Evolutionary conservation across 2,888 invertebrate genomes (phyloP), one percentile per base, ranked within the genome.

Genomic region (Emmelina monodactyla): DNA sequence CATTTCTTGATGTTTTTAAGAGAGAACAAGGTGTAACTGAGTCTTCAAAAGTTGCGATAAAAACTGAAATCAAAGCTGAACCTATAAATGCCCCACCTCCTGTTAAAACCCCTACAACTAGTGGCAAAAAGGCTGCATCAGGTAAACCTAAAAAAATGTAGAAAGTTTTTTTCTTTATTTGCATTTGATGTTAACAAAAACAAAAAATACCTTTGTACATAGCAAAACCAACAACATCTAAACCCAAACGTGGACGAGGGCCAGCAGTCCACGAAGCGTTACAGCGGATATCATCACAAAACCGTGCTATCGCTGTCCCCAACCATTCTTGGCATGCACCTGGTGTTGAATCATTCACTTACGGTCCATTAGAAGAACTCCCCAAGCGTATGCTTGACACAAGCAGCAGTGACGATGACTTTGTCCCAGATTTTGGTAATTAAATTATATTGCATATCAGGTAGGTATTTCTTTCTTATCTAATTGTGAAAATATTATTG

Each of bases 191-290:
- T n/a, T n/a, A n/a, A n/a, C n/a, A n/a, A n/a, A n/a, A n/a, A n/a
- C n/a, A n/a, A n/a, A n/a, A n/a, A n/a, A n/a, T n/a, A n/a, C n/a
- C n/a, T n/a, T n/a, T n/a, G n/a, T n/a, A n/a, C n/a, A n/a, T n/a
- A 67, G 65, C 50, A n/a, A 69, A 67, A 49, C 45, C 58, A 30
- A 43, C 55, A 14, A 46, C 55, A 40, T 37, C 65, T 3, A 76
- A 70, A 44, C 45, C 60, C 7, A 62, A 67, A 2, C 64, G 69
- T 6, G 81, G 81, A 4, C 58, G 81, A 1, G 81, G 81, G 9
- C 81, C 81, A 0, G 70, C 81, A 7, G 62, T 82, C 15, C 84
- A 85, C 45, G 84, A 85, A 53, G 80, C 83, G 0, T 50, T 84
- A 35, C 83, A 84, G 50, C 82, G 84, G 81, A 83, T 84, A 83